Percentiles rank a stretch among this genome's conserved stretches.
Conservation (phyloP, 2,113 vertebrate species). For the Cepphus grylle region DNA sequence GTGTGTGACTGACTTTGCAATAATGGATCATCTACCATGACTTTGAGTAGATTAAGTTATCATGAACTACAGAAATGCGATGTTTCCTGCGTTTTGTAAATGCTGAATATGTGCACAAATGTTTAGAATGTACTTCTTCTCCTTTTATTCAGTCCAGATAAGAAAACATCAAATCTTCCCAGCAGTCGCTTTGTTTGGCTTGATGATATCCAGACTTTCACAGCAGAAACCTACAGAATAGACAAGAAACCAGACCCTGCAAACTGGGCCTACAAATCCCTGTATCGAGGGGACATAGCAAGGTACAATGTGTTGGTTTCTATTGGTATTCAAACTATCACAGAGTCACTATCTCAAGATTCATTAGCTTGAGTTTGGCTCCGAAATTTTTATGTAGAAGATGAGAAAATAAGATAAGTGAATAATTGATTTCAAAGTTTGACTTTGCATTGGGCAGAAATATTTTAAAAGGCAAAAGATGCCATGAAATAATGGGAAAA, state of each 20-base stretch:
- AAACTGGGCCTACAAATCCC: slow-evolving; percentile 95
- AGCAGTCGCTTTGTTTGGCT: slow-evolving; percentile 79
- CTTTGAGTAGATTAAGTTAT: background rate
- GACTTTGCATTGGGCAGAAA: background rate
- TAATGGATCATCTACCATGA: background rate
- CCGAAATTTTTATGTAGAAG: background rate
- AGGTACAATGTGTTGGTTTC: slow-evolving; percentile 69
- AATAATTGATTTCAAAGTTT: background rate
- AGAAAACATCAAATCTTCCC: background rate
- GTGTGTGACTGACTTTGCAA: background rate
- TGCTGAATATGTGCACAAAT: background rate
- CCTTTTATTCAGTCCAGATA: slow-evolving; percentile 54
- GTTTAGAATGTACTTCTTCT: background rate
- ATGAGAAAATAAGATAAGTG: background rate
- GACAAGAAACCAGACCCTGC: slow-evolving; percentile 87
- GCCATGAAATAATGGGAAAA: background rate
- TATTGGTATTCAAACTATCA: fast-evolving
- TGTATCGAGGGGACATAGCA: slow-evolving; percentile 90
- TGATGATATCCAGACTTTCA: slow-evolving; percentile 80
- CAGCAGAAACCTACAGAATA: slow-evolving; percentile 79
- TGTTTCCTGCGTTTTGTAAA: background rate
- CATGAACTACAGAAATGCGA: background rate
- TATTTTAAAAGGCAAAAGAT: background rate
- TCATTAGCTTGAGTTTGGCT: background rate
- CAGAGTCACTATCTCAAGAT: background rate